Base-by-base conservation (phyloP, 2,797 vertebrate species). In the Poecile montanus region DNA sequence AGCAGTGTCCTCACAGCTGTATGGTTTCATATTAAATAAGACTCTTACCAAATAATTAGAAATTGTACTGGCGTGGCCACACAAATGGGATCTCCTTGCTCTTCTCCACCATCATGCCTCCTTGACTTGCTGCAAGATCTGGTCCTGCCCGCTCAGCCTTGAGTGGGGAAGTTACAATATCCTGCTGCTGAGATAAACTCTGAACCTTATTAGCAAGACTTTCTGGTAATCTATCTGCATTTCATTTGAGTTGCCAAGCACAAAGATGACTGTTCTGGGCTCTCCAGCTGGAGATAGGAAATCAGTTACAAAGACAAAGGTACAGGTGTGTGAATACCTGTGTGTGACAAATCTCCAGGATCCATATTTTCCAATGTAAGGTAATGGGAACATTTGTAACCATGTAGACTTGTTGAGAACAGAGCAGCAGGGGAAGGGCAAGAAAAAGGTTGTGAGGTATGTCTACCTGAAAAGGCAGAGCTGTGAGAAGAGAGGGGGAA, bases 311-410 rank as follows among this genome's bases (percentile, higher is more conserved):
- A 32, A 44, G 23, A 17, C 4, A 16, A 70, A 66, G 27, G 14
- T 48, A 34, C 26, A 19, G 15, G 30, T 34, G 9, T 0, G 2
- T 1, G 7, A 30, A 19, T 26, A 40, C 15, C 25, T 21, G 9
- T 66, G n/a, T 51, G 13, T 75, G 50, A 36, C 60, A 76, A 26
- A 80, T 23, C 23, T 73, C 32, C 22, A 34, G 44, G 40, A n/a
- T 47, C 8, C 2, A 0, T n/a, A 1, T 36, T 85, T 75, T 47
- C 16, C 23, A 78, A 0, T 13, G 4, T 9, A 7, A 10, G 3
- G 2, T 40, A 30, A 44, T 51, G 48, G 25, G 51, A 85, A 27
- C 10, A 6, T 48, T 14, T 60, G 26, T n/a, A 66, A 67, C 18
- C 16, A 42, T 73, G n/a, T 30, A 58, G 53, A 14, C 20, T 42